phyloP scores from a whole-genome alignment of 1,140 invertebrate genomes.

The Antheraea mylitta region DNA sequence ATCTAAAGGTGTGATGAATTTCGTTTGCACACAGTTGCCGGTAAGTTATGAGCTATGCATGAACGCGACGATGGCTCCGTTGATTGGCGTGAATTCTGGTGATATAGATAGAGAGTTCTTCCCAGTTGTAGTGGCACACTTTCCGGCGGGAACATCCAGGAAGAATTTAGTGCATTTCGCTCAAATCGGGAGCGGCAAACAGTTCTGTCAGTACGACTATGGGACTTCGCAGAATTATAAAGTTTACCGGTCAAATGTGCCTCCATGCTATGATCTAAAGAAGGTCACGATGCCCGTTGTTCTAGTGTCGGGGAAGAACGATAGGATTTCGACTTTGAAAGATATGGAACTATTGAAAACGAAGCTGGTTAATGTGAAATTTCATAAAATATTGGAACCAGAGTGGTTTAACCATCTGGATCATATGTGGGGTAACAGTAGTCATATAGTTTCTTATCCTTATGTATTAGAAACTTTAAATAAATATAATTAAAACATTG shows the following conservation, averaged over 20 bases:
- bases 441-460: conserved; percentile 17
- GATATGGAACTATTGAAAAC: conserved; percentile 75
- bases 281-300: conserved; percentile 78
- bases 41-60: conserved; percentile 28
- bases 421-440: conserved; percentile 22
- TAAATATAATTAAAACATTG: conserved; percentile 3
- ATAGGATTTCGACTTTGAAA: conserved; percentile 75
- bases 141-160: conserved; percentile 70
- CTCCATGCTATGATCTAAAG: conserved; percentile 77
- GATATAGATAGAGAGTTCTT: conserved; percentile 27
- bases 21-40: conserved; percentile 24
- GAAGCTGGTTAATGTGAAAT: conserved; percentile 61
- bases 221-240: conserved; percentile 67
- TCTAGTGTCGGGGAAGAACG: conserved; percentile 80
- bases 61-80: conserved; percentile 13
- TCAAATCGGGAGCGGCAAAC: conserved; percentile 73
- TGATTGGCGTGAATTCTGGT: conserved; percentile 20
- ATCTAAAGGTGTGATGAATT: conserved; percentile 13
- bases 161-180: conserved; percentile 83
- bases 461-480: conserved; percentile 8
- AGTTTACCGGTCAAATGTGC: conserved; percentile 67
- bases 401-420: conserved; percentile 35
- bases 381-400: conserved; percentile 16
- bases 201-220: conserved; percentile 65
- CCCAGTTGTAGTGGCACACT: conserved; percentile 23